Evolutionary conservation across 2,113 vertebrate species (phyloP).

Genomic region (Cairina moschata): DNA sequence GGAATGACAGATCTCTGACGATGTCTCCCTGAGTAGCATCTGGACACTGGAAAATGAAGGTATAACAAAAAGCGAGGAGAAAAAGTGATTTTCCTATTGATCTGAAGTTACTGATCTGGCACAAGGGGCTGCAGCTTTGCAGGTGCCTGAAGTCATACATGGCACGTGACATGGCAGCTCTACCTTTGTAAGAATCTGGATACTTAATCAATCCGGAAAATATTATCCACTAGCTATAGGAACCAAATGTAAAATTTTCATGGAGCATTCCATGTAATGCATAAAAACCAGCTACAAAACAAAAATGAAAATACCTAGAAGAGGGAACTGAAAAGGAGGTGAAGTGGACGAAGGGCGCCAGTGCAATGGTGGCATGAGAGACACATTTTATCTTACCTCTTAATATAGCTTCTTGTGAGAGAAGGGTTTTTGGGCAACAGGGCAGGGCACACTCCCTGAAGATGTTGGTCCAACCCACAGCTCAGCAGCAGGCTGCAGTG

Average conservation of each 20-base stretch:
- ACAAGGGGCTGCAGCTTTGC: background rate
- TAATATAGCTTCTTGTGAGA: background rate
- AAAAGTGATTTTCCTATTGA: background rate
- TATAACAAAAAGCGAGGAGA: background rate
- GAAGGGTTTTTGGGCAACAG: background rate
- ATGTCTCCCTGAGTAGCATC: background rate
- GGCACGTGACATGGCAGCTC: background rate
- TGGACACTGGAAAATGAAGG: background rate
- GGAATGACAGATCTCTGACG: background rate
- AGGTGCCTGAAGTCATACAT: background rate
- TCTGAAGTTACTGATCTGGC: slow-evolving; percentile 11
- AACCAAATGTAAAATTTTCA: background rate
- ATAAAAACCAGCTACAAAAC: background rate
- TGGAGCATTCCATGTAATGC: background rate
- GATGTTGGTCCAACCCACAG: background rate
- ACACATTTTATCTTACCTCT: background rate
- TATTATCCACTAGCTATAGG: background rate
- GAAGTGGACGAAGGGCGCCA: background rate
- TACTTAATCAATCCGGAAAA: background rate
- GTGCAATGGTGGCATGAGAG: fast-evolving
- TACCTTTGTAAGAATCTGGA: background rate
- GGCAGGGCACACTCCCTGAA: background rate
- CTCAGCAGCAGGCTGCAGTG: background rate
- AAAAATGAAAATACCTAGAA: slow-evolving; percentile 3
- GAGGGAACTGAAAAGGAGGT: background rate